Conservation (phyloP, 2,113 vertebrate genomes). For the human (Homo sapiens) region DNA sequence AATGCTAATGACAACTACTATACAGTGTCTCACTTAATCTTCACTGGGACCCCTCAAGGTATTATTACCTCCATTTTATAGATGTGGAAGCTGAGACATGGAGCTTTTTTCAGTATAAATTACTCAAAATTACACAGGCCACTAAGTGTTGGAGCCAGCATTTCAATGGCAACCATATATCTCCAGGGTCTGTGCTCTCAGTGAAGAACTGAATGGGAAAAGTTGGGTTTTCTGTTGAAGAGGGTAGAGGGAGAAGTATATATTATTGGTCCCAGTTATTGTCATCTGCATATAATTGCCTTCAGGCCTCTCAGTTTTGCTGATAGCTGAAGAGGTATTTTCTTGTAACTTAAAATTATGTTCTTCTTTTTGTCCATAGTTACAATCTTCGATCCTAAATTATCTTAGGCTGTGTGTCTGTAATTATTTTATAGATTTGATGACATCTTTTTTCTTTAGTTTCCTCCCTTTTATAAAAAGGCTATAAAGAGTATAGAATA, state of each 20-base stretch:
- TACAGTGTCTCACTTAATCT: background rate
- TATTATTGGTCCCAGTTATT: background rate
- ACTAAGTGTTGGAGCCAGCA: background rate
- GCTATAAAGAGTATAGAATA: background rate
- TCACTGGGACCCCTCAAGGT: background rate
- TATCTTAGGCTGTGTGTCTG: background rate
- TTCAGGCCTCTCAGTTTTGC: background rate
- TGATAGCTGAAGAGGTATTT: background rate
- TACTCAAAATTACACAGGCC: background rate
- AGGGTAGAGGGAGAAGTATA: background rate
- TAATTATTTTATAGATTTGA: conserved; percentile 20
- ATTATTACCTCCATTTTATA: background rate
- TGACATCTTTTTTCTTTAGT: background rate
- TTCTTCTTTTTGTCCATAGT: conserved; percentile 7
- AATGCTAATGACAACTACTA: background rate
- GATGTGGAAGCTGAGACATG: background rate
- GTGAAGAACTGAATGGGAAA: background rate
- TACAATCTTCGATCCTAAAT: conserved; percentile 19
- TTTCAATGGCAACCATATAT: background rate
- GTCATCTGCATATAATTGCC: background rate
- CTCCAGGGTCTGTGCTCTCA: background rate
- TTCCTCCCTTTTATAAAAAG: background rate
- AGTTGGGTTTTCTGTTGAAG: background rate
- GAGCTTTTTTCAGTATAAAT: background rate
- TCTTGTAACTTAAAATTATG: background rate